Evolutionary conservation across 2,113 vertebrate genomes (phyloP), one percentile per base, ranked within the genome.

Genomic region (Microcebus jonahi): DNA sequence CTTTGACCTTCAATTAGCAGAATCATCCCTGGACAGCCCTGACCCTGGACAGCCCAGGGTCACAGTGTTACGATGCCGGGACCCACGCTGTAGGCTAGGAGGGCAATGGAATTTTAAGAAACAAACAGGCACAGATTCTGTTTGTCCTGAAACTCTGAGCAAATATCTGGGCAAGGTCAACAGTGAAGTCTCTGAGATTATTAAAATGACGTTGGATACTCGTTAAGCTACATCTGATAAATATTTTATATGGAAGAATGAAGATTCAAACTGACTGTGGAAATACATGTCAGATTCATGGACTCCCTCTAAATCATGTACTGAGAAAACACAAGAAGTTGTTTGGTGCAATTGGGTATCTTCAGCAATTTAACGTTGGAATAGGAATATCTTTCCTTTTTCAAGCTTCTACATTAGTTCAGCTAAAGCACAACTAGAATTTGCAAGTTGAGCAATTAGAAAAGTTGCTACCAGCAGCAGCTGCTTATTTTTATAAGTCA

Each of bases 351-450:
- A 0, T 5, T 8, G 8, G 0, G 45, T 7, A 2, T 8, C 45
- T 12, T 17, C 20, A 12, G 2, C 2, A 25, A 21, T 20, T 20
- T 1, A 11, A 8, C 20, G 12, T 8, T 1, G 11, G 31, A n/a
- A 3, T 25, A 0, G 7, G 0, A 6, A 0, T 2, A 0, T 8
- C 39, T 48, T 55, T 2, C 21, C 7, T 4, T 8, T 6, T 34
- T 17, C 36, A 48, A 36, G 65, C 6, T 10, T 71, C 36, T 9
- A 0, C 2, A 8, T 9, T 6, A 29, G 8, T 42, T 68, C 42
- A 14, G 3, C 1, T n/a, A 42, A 79, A 53, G 25, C 20, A 80
- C 21, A 79, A 36, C 36, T 15, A 27, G 15, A 63, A 36, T 83
- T 53, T 45, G 10, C 48, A 59, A 42, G 42, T 63, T 2, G 31